A percentile compares a stretch with the other conserved stretches of the same genome.
phyloP scores from a whole-genome alignment of 2,888 invertebrate species.

The Sinhomidia bicolor region DNA sequence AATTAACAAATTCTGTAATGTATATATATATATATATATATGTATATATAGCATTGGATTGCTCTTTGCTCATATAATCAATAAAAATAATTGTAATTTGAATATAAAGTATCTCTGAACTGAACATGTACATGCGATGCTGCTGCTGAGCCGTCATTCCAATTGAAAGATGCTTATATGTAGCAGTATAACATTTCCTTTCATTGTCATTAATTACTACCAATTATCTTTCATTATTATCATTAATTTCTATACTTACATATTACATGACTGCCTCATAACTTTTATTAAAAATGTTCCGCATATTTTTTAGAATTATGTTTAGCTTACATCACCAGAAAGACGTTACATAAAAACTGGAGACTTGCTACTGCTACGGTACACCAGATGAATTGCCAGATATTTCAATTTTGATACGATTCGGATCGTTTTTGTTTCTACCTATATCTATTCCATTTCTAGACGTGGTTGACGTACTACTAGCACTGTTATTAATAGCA shows the following conservation, averaged over 20 bases:
- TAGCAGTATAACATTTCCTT: slow-evolving; percentile 6
- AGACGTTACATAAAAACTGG: slow-evolving; percentile 54
- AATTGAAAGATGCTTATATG: slow-evolving; percentile 58
- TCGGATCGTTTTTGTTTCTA: slow-evolving; percentile 77
- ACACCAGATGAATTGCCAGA: slow-evolving; percentile 61
- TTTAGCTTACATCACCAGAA: slow-evolving; percentile 40
- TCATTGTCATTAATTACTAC: background rate
- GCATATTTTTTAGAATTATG: background rate
- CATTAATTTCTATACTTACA: background rate
- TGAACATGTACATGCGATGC: background rate
- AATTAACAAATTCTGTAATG: slow-evolving; percentile 1
- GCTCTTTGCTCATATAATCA: background rate
- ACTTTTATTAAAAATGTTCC: background rate
- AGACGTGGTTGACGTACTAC: slow-evolving; percentile 61
- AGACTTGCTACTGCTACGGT: slow-evolving; percentile 56
- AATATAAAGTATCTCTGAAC: slow-evolving; percentile 20
- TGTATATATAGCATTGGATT: background rate
- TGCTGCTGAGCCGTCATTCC: slow-evolving; percentile 43
- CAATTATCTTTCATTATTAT: background rate
- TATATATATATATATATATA: too few relatives aligned
- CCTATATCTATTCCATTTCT: slow-evolving; percentile 77
- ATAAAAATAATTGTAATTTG: slow-evolving; percentile 21
- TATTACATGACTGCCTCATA: slow-evolving; percentile 13
- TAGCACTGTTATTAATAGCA: slow-evolving; percentile 32
- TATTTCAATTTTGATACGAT: slow-evolving; percentile 80